phyloP scores from a whole-genome alignment of 53 echinoderm and acorn worm genomes.

The Astropecten irregularis region DNA sequence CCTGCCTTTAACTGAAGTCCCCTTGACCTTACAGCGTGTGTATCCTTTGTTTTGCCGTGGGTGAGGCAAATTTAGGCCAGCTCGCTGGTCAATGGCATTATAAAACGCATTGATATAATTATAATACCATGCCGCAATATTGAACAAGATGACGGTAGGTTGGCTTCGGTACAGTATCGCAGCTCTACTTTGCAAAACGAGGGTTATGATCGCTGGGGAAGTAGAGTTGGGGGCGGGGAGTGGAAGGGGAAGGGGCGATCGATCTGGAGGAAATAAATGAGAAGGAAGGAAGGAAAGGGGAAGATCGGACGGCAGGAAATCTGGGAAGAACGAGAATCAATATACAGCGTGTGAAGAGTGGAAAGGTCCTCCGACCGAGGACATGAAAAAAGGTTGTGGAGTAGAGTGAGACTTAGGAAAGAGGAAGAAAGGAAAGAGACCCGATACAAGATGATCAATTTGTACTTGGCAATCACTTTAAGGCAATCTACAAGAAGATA shows the following conservation, averaged over 20 bases:
- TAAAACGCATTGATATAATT: too few species aligned
- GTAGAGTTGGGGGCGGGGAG: neutral
- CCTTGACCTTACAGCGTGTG: too few species aligned
- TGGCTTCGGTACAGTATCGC: too few species aligned
- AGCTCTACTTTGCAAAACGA: too few species aligned
- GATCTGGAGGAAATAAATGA: neutral
- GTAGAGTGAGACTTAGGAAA: neutral
- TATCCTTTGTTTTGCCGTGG: too few species aligned
- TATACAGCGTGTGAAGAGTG: neutral
- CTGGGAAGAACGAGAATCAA: neutral
- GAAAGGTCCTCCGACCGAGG: neutral
- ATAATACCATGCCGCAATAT: too few species aligned
- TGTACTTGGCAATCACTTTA: neutral
- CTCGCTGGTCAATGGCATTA: too few species aligned
- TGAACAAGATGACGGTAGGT: too few species aligned
- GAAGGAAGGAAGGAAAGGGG: slow-evolving; percentile 40
- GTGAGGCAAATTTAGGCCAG: too few species aligned
- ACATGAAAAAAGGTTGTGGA: neutral
- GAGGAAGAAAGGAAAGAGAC: neutral
- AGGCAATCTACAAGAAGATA: too few species aligned
- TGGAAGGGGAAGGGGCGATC: neutral
- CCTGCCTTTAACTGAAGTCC: too few species aligned
- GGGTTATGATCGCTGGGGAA: too few species aligned
- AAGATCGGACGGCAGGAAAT: slow-evolving; percentile 31
- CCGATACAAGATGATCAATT: neutral